These are phyloP conservation scores for Atta texana DNA, from an alignment of 1,140 invertebrate genomes.

Conservation along the genomic window DNA sequence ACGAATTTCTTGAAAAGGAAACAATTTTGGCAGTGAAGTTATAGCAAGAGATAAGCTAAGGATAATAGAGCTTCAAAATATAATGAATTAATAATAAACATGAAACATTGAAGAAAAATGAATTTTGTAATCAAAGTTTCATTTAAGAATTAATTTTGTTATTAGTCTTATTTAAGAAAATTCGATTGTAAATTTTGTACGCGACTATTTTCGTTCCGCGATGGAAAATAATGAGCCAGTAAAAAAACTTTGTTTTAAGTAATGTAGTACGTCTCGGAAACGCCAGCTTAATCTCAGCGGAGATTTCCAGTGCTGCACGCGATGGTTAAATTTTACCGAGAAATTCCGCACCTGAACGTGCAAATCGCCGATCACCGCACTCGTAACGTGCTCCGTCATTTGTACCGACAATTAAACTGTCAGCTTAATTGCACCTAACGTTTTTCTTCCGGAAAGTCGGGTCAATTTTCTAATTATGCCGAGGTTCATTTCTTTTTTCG, in stretches of 20 bases:
- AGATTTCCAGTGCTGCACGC: constrained; percentile 22
- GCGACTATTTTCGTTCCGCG: constrained; percentile 3
- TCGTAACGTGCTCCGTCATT: constrained; percentile 39
- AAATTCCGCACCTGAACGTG: constrained; percentile 30
- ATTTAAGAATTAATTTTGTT: background rate
- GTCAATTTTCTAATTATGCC: constrained; percentile 42
- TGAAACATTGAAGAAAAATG: background rate
- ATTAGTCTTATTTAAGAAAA: background rate
- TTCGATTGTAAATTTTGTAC: background rate
- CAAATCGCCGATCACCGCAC: constrained; percentile 30
- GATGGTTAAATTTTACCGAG: constrained; percentile 49
- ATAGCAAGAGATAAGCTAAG: background rate
- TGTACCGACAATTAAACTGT: constrained; percentile 47
- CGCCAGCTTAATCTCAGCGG: constrained; percentile 32
- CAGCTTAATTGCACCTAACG: constrained; percentile 45
- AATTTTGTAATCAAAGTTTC: background rate
- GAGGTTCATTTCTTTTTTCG: constrained; percentile 20
- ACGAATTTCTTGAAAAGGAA: background rate
- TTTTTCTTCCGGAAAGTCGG: constrained; percentile 51
- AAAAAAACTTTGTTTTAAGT: constrained; percentile 50
- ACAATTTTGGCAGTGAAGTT: background rate
- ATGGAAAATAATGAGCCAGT: constrained; percentile 8
- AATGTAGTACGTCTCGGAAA: constrained; percentile 32
- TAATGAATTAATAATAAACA: background rate
- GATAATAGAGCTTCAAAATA: background rate